phyloP scores from a whole-genome alignment of 2,797 vertebrate species.

The Brachymystax lenok region DNA sequence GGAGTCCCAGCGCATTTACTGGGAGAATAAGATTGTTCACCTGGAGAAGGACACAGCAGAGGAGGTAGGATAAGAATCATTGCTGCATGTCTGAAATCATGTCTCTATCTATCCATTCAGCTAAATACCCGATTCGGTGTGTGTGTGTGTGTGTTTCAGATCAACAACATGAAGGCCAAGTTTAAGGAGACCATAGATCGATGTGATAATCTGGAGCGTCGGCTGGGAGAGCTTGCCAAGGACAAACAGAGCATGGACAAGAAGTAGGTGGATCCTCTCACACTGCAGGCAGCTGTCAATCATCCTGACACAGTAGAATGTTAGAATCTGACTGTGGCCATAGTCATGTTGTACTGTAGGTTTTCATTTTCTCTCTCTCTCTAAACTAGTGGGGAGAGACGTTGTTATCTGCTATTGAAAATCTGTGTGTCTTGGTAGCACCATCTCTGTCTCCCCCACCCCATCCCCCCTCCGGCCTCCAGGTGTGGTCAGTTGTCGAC shows the following conservation, averaged over 20 bases:
- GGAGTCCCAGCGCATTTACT: slow-evolving; percentile 96
- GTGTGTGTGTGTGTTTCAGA: slow-evolving; percentile 72
- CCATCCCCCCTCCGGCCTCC: slow-evolving; percentile 1
- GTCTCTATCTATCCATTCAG: neutral
- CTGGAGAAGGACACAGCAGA: slow-evolving; percentile 96
- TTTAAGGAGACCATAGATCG: slow-evolving; percentile 99
- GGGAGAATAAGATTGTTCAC: slow-evolving; percentile 98
- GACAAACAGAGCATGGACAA: slow-evolving; percentile 92
- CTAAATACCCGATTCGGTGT: neutral
- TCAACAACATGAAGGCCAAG: slow-evolving; percentile 97
- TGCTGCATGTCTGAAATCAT: neutral
- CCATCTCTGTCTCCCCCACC: neutral
- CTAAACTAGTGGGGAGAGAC: neutral
- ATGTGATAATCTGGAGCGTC: slow-evolving; percentile 91
- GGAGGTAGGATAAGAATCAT: slow-evolving; percentile 78
- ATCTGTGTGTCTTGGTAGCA: neutral
- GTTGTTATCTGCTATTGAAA: neutral
- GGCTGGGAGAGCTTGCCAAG: slow-evolving; percentile 87
- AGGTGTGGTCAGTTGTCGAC: slow-evolving; percentile 88
- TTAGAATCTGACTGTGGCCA: neutral
- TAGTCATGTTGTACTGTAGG: too few species aligned
- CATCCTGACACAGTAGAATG: neutral
- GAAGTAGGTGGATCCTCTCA: slow-evolving; percentile 77
- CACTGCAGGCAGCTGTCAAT: neutral
- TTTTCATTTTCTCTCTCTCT: too few species aligned